Evolutionary conservation across 1,140 invertebrate genomes (phyloP), one percentile per base, ranked within the genome.

Genomic region (Drosophila sp.): DNA sequence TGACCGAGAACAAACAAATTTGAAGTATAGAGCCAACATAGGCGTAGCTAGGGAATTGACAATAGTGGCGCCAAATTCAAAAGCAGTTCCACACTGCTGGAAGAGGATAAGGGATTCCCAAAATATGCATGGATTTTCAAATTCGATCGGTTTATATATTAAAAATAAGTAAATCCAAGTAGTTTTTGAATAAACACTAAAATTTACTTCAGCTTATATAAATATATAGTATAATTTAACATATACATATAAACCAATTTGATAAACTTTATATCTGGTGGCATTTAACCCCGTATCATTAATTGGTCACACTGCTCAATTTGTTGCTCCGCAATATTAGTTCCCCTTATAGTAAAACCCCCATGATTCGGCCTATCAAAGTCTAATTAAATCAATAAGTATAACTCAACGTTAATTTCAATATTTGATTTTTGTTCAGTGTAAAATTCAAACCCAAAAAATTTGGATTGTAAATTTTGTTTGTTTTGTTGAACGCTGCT

Each of bases 281-380:
- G 23, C 23, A 17, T 41, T 41, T 38, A 1, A 11, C 2, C 3
- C 8, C n/a, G 11, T 41, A 27, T 23, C 6, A 3, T 4, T 27
- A 4, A 2, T 27, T 50, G 44, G 44, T 50, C 44, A 50, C 44
- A 50, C 44, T 50, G 25, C 23, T 10, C 23, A 50, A 50, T 50
- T 50, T 50, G 44, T 50, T 50, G 44, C 44, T 50, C 44, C 44
- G 25, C 44, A 27, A 50, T 50, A 23, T 50, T 25, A 50, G 27
- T 50, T 50, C 44, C 44, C 44, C 44, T 8, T 50, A 27, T 10
- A 50, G 44, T 50, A 50, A 50, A 50, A 50, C 23, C 44, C 40
- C 7, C 25, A 50, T 27, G 23, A 27, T 50, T 50, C 25, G 44
- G 44, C 23, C 23, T 25, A 50, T 27, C 3, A 50, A 50, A 50